These are phyloP conservation scores for Spisula solida DNA, from an alignment of 2,888 invertebrate genomes.

Conservation along the genomic window DNA sequence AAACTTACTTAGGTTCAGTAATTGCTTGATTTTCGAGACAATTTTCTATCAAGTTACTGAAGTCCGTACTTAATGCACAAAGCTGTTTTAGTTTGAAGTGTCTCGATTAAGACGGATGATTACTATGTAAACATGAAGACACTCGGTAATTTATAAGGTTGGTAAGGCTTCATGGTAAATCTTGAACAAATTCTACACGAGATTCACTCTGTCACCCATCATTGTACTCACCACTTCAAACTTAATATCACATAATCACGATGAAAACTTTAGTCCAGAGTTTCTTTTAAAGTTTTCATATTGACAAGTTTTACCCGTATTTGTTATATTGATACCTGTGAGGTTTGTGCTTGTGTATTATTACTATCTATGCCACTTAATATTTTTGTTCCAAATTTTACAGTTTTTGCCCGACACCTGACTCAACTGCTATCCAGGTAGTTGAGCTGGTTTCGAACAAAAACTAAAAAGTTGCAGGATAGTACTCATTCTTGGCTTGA, in stretches of 20 bases:
- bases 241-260: constrained; percentile 22
- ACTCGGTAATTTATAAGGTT: constrained; percentile 12
- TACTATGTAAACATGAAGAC: not conserved
- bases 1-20: not conserved
- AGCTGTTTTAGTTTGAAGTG: not conserved
- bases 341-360: not conserved
- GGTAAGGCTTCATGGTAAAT: not conserved
- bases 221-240: constrained; percentile 14
- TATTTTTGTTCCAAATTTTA: too few relatives aligned
- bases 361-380: too few relatives aligned
- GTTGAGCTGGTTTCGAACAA: too few relatives aligned
- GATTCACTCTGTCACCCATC: not conserved
- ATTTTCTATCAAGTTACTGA: constrained; percentile 6
- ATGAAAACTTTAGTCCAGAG: not conserved
- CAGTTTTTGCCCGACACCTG: too few relatives aligned
- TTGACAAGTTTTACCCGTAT: constrained; percentile 6
- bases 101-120: not conserved
- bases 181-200: not conserved
- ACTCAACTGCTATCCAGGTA: too few relatives aligned
- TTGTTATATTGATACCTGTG: constrained; percentile 1
- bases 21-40: constrained; percentile 6
- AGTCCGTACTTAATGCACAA: not conserved
- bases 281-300: not conserved
- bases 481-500: too few relatives aligned
- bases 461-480: too few relatives aligned